A percentile compares a stretch with the other conserved stretches of the same genome.
Evolutionary conservation across 2,797 vertebrate species (phyloP).

Genomic region (Naso thynnoides): DNA sequence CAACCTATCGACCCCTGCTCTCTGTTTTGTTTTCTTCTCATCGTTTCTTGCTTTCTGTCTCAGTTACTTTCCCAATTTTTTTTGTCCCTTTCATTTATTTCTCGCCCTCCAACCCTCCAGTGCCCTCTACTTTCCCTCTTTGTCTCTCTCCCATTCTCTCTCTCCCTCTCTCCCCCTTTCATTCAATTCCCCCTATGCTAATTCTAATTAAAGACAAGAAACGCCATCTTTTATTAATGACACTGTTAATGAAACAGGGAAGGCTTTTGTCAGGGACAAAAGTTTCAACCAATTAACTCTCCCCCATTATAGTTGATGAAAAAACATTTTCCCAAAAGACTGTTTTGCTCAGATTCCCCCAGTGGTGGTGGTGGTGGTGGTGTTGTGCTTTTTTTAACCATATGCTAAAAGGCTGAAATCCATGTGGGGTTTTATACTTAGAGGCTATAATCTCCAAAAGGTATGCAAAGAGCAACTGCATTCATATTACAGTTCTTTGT

Average conservation of each 20-base stretch:
- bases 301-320: slow-evolving; percentile 62
- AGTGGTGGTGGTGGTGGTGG: not conserved
- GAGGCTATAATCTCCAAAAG: slow-evolving; percentile 37
- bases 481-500: slow-evolving; percentile 26
- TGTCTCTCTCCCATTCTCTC: not conserved
- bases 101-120: slow-evolving; percentile 2
- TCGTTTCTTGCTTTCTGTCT: not conserved
- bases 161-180: slow-evolving; percentile 18
- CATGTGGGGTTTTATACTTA: slow-evolving; percentile 20
- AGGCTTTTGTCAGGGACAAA: slow-evolving; percentile 72
- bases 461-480: slow-evolving; percentile 23
- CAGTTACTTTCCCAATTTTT: not conserved
- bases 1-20: slow-evolving; percentile 10
- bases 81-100: not conserved
- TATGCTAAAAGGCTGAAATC: slow-evolving; percentile 55
- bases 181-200: slow-evolving; percentile 50
- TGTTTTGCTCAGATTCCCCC: slow-evolving; percentile 53
- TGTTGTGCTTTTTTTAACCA: slow-evolving; percentile 36
- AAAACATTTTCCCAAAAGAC: slow-evolving; percentile 41
- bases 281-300: slow-evolving; percentile 77
- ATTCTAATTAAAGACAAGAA: slow-evolving; percentile 78
- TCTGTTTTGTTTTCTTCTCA: not conserved
- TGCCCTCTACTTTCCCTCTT: slow-evolving; percentile 7
- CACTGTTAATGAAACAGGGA: slow-evolving; percentile 74
- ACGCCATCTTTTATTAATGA: slow-evolving; percentile 82